A percentile compares a stretch with the other conserved stretches of the same genome.
These are phyloP conservation scores for Drosophila mayri DNA, from an alignment of 1,140 invertebrate genomes.

Conservation along the genomic window DNA sequence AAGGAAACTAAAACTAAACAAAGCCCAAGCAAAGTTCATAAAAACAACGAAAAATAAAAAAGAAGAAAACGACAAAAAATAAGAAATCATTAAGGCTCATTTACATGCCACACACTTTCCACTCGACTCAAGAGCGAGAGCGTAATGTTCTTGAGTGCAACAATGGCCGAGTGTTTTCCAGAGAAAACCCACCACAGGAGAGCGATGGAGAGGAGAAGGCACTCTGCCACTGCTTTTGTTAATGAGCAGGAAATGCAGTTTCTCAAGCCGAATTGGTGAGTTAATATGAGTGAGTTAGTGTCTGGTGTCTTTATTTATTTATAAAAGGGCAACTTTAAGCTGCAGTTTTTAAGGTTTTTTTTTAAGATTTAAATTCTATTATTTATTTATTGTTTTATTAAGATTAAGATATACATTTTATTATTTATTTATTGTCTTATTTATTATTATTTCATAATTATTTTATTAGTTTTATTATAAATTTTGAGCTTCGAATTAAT, in stretches of 20 bases:
- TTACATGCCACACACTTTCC: constrained; percentile 56
- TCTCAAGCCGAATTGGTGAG: constrained; percentile 36
- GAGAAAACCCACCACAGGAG: constrained; percentile 64
- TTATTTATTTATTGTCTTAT: not conserved
- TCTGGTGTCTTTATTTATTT: constrained; percentile 9
- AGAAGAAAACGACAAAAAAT: constrained; percentile 17
- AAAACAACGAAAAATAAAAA: constrained; percentile 20
- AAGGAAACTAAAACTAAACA: constrained; percentile 24
- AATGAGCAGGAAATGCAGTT: constrained; percentile 79
- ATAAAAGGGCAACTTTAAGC: not conserved
- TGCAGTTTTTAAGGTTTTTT: not conserved
- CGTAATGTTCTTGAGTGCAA: constrained; percentile 54
- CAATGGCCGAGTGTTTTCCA: constrained; percentile 1
- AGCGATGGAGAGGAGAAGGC: constrained; percentile 8
- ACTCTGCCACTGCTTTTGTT: constrained; percentile 14
- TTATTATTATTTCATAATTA: no score
- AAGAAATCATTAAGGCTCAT: constrained; percentile 57
- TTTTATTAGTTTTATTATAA: not conserved
- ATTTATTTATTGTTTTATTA: no score
- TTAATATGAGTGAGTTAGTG: constrained; percentile 32
- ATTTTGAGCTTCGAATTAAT: no score
- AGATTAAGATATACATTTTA: not conserved
- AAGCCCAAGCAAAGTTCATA: constrained; percentile 49
- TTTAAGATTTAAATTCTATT: not conserved
- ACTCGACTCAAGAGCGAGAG: constrained; percentile 16